A percentile compares a stretch with the other conserved stretches of the same genome.
phyloP scores from a whole-genome alignment of 2,113 vertebrate genomes.

The Anguilla rostrata region DNA sequence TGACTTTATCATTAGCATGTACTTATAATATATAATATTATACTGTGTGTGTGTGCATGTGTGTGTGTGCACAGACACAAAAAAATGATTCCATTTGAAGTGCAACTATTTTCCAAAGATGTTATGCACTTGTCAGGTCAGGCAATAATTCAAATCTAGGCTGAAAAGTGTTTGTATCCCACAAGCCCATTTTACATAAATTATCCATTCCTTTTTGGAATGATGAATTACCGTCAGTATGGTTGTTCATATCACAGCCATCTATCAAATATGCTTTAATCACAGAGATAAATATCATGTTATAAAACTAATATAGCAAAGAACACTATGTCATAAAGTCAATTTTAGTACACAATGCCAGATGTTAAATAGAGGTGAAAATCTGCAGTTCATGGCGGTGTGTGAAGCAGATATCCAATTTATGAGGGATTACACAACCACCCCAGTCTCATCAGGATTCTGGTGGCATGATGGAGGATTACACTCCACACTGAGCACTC shows the following conservation, averaged over 20 bases:
- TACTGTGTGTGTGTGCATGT: no score
- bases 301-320: not conserved
- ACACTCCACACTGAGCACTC: not conserved
- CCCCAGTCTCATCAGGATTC: not conserved
- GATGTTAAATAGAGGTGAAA: not conserved
- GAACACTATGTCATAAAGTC: not conserved
- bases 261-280: conserved; percentile 37
- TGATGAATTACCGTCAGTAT: not conserved
- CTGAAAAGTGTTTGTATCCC: not conserved
- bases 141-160: not conserved
- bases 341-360: not conserved
- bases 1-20: not conserved
- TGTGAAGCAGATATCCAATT: not conserved
- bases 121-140: not conserved
- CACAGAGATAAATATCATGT: not conserved
- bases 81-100: not conserved
- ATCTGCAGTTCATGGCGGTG: not conserved
- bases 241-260: not conserved
- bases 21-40: no score
- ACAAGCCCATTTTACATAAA: not conserved
- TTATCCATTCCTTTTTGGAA: not conserved
- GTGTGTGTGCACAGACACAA: no score
- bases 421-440: not conserved
- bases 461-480: not conserved
- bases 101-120: not conserved